These are phyloP conservation scores for Leptinotarsa juncta DNA, from an alignment of 2,888 invertebrate species.

Conservation along the genomic window DNA sequence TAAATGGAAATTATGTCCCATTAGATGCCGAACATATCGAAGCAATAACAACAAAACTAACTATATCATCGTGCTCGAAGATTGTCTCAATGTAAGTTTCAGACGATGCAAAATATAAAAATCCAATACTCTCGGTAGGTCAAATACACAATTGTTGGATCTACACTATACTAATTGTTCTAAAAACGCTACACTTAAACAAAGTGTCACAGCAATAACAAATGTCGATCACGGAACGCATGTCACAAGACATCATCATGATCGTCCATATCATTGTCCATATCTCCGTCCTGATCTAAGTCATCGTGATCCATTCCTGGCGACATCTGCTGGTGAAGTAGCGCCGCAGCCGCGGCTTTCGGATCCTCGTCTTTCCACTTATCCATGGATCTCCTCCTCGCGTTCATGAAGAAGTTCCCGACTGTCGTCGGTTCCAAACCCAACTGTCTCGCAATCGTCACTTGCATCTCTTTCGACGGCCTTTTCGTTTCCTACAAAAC, in stretches of 20 bases:
- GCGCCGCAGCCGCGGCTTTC: constrained; percentile 66
- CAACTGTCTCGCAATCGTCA: constrained; percentile 96
- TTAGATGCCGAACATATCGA: constrained; percentile 8
- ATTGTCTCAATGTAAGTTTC: constrained; percentile 47
- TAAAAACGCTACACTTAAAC: constrained; percentile 58
- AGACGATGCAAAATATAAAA: constrained; percentile 30
- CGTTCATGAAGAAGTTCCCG: constrained; percentile 99
- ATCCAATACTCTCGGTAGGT: constrained; percentile 44
- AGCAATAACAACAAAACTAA: constrained; percentile 17
- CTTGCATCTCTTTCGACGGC: constrained; percentile 99
- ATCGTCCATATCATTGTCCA: constrained; percentile 70
- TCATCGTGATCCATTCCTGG: constrained; percentile 65
- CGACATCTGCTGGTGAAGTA: constrained; percentile 65
- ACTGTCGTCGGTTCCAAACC: constrained; percentile 98
- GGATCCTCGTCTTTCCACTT: constrained; percentile 97
- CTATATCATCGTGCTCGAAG: constrained; percentile 20
- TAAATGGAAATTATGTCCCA: not conserved
- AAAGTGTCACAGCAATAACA: constrained; percentile 66
- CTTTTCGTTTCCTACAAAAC: constrained; percentile 91
- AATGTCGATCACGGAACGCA: constrained; percentile 66
- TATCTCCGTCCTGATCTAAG: constrained; percentile 64
- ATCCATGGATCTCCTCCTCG: constrained; percentile 96
- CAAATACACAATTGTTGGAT: constrained; percentile 54
- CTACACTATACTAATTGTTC: constrained; percentile 57
- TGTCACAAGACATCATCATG: constrained; percentile 72